phyloP scores from a whole-genome alignment of 1,140 invertebrate species.

The Ericerus pela region DNA sequence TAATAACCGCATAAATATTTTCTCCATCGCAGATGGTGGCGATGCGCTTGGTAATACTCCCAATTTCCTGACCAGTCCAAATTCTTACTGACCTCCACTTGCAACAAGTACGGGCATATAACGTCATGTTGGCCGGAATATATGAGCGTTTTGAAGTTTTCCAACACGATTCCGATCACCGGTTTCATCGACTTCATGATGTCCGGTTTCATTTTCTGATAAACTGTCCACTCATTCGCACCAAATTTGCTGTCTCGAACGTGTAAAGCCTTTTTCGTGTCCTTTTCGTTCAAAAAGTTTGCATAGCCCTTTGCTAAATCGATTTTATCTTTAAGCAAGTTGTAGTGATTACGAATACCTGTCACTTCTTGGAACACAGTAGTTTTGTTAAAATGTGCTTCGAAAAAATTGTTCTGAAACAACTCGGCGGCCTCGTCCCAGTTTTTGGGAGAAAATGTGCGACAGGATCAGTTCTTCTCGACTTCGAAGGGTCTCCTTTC shows the following conservation, averaged over 20 bases:
- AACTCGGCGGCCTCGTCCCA: conserved; percentile 3
- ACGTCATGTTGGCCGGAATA: conserved; percentile 75
- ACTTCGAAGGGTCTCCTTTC: conserved; percentile 28
- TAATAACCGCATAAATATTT: conserved; percentile 41
- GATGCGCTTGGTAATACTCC: conserved; percentile 29
- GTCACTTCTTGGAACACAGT: conserved; percentile 55
- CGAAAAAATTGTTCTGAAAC: not conserved
- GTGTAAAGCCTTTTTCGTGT: conserved; percentile 55
- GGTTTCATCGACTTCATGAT: conserved; percentile 67
- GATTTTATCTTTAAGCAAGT: conserved; percentile 40
- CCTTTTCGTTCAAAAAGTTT: conserved; percentile 41
- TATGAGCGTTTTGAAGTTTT: conserved; percentile 46
- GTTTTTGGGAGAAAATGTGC: conserved; percentile 18
- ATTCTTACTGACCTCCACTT: conserved; percentile 47
- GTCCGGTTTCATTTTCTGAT: conserved; percentile 53
- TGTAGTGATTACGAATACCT: conserved; percentile 62
- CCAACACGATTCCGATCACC: conserved; percentile 50
- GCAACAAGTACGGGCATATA: conserved; percentile 65
- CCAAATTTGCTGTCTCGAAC: conserved; percentile 56
- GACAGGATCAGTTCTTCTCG: not conserved
- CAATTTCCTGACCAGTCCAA: conserved; percentile 32
- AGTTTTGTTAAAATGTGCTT: not conserved
- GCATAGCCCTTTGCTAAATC: conserved; percentile 22
- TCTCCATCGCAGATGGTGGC: conserved; percentile 26
- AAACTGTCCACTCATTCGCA: conserved; percentile 40